These are phyloP conservation scores for Lasioglossum albipes DNA, from an alignment of 1,140 invertebrate species.

Conservation along the genomic window DNA sequence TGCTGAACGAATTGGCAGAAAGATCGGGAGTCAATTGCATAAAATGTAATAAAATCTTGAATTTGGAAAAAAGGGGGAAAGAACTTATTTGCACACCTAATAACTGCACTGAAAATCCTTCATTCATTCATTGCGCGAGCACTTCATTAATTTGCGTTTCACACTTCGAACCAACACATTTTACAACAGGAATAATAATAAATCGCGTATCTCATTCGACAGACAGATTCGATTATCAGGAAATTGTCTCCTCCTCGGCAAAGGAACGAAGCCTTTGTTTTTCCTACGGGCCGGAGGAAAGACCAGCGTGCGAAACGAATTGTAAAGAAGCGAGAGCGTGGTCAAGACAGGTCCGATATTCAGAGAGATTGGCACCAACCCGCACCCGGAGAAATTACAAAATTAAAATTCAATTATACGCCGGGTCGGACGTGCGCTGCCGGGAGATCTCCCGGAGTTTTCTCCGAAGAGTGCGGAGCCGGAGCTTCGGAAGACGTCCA, in stretches of 20 bases:
- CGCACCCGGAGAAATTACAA: slow-evolving; percentile 62
- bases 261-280: background rate
- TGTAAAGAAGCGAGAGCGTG: slow-evolving; percentile 41
- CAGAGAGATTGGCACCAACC: slow-evolving; percentile 55
- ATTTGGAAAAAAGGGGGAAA: too few species aligned
- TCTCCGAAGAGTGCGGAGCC: slow-evolving; percentile 29
- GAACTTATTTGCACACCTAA: too few species aligned
- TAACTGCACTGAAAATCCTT: too few species aligned
- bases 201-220: too few species aligned
- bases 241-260: background rate
- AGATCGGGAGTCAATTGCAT: too few species aligned
- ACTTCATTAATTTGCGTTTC: too few species aligned
- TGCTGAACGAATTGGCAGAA: too few species aligned
- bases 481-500: slow-evolving; percentile 58
- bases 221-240: background rate
- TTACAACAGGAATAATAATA: too few species aligned
- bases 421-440: slow-evolving; percentile 50
- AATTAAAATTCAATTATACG: slow-evolving; percentile 71
- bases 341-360: slow-evolving; percentile 62
- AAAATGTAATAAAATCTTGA: too few species aligned
- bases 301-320: slow-evolving; percentile 21
- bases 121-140: too few species aligned
- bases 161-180: too few species aligned
- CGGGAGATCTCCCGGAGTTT: slow-evolving; percentile 58
- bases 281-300: background rate